phyloP scores from a whole-genome alignment of 2,113 vertebrate species.

The Sitta europaea region DNA sequence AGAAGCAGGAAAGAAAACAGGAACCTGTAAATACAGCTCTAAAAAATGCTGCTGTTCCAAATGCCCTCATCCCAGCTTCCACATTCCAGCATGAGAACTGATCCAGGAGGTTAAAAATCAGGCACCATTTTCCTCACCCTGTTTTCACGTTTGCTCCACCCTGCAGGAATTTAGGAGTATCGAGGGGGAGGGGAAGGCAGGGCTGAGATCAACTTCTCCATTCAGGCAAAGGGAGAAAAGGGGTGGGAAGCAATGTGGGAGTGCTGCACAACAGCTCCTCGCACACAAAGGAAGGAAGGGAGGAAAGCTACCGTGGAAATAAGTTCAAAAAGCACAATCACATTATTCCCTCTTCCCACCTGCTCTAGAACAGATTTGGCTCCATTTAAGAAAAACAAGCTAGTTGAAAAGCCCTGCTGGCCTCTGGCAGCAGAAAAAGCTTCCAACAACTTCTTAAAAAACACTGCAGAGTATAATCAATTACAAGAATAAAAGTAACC shows the following conservation, averaged over 20 bases:
- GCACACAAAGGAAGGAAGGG: not conserved
- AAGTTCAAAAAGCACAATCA: not conserved
- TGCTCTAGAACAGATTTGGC: not conserved
- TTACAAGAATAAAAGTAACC: not conserved
- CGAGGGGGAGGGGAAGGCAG: not conserved
- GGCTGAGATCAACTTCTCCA: not conserved
- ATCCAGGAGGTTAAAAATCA: not conserved
- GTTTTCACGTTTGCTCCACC: not conserved
- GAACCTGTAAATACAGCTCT: accelerated
- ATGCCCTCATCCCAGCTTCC: not conserved
- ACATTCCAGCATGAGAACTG: not conserved
- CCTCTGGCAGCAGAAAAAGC: not conserved
- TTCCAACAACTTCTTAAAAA: not conserved
- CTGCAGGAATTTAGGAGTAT: not conserved
- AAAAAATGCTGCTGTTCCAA: not conserved
- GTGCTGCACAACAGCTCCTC: not conserved
- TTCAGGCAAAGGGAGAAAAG: not conserved
- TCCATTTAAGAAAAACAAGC: not conserved
- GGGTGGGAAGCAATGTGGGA: not conserved
- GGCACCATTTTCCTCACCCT: not conserved
- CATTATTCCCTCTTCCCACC: not conserved
- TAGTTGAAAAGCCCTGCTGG: not conserved
- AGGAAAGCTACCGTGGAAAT: not conserved
- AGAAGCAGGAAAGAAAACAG: not conserved
- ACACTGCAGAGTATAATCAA: not conserved